These are phyloP conservation scores for Anniella stebbinsi DNA, from an alignment of 2,797 vertebrate genomes.

Conservation along the genomic window DNA sequence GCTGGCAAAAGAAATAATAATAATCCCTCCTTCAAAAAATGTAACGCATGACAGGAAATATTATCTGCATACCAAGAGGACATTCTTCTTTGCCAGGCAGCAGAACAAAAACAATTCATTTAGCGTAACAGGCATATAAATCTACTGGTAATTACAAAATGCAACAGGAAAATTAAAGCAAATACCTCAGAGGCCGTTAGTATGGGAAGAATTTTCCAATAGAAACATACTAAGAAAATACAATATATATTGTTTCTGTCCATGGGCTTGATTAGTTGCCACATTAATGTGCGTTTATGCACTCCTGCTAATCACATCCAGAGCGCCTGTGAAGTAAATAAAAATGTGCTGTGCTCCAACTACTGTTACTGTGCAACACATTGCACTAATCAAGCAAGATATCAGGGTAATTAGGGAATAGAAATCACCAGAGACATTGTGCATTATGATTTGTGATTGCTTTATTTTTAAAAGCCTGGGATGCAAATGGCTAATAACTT, in stretches of 20 bases:
- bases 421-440: constrained; percentile 60
- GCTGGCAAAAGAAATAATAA: constrained; percentile 31
- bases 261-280: constrained; percentile 56
- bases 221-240: constrained; percentile 57
- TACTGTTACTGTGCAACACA: constrained; percentile 63
- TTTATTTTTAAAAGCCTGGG: constrained; percentile 69
- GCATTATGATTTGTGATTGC: constrained; percentile 55
- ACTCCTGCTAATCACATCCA: constrained; percentile 71
- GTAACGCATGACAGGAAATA: constrained; percentile 48
- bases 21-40: constrained; percentile 28
- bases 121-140: constrained; percentile 63
- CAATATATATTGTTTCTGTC: constrained; percentile 66
- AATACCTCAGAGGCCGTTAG: constrained; percentile 55
- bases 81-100: constrained; percentile 55
- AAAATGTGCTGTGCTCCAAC: constrained; percentile 59
- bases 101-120: constrained; percentile 63
- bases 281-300: constrained; percentile 67
- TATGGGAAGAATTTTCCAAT: constrained; percentile 63
- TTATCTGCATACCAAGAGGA: constrained; percentile 52
- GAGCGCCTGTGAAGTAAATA: constrained; percentile 69
- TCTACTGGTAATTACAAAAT: constrained; percentile 69
- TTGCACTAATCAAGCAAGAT: constrained; percentile 62
- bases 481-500: constrained; percentile 69
- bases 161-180: constrained; percentile 70
- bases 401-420: constrained; percentile 71